Percentiles rank a stretch among this genome's conserved stretches.
These are phyloP conservation scores for Lordiphosa collinella DNA, from an alignment of 1,140 invertebrate species.

Conservation along the genomic window DNA sequence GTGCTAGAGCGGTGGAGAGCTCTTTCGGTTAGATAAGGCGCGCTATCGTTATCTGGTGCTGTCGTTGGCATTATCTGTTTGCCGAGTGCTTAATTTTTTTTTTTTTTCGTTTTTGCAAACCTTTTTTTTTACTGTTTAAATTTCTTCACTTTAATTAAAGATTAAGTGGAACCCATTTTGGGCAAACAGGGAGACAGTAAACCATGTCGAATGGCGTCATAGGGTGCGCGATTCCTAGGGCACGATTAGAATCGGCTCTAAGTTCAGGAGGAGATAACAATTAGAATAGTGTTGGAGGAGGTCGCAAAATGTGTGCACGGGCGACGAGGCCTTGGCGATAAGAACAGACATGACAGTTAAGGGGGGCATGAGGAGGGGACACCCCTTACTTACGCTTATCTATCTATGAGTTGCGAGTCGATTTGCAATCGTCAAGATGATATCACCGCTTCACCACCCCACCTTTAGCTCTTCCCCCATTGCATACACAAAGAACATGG, in stretches of 20 bases:
- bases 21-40: constrained; percentile 49
- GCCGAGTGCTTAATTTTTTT: constrained; percentile 49
- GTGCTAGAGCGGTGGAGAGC: constrained; percentile 18
- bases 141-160: constrained; percentile 36
- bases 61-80: constrained; percentile 53
- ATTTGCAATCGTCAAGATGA: constrained; percentile 11
- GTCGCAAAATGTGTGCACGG: not conserved
- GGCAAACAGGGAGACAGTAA: constrained; percentile 7
- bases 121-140: constrained; percentile 24
- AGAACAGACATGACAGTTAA: not conserved
- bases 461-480: constrained; percentile 4
- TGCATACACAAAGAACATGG: constrained; percentile 8
- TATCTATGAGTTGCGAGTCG: constrained; percentile 9
- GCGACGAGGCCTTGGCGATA: constrained; percentile 5
- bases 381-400: not conserved
- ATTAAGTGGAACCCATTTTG: constrained; percentile 30
- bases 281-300: not conserved
- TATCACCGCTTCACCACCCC: constrained; percentile 6
- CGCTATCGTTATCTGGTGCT: constrained; percentile 46
- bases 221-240: not conserved
- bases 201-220: constrained; percentile 5
- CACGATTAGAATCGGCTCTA: constrained; percentile 9
- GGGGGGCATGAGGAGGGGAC: not conserved
- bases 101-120: constrained; percentile 33
- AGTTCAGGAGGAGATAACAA: constrained; percentile 8